phyloP scores from a whole-genome alignment of 2,888 invertebrate genomes.

The Parascotia fuliginaria region DNA sequence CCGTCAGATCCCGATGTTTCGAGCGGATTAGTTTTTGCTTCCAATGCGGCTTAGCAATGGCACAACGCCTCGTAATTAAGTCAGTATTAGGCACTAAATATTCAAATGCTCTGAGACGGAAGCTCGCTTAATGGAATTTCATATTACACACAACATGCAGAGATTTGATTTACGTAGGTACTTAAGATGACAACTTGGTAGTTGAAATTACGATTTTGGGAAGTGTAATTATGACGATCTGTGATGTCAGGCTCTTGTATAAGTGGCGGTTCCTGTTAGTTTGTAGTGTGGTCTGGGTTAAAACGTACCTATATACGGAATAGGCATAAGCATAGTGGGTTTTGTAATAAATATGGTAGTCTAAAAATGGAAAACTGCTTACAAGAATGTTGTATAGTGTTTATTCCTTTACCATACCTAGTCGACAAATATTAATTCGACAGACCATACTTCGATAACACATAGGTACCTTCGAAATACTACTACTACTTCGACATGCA shows the following conservation, averaged over 20 bases:
- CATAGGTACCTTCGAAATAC: too few relatives aligned
- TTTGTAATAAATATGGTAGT: too few relatives aligned
- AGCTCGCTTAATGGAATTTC: slow-evolving; percentile 52
- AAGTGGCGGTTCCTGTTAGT: not conserved
- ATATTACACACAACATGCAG: slow-evolving; percentile 41
- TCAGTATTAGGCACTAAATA: slow-evolving; percentile 41
- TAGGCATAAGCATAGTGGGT: too few relatives aligned
- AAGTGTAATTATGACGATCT: slow-evolving; percentile 10
- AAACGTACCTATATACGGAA: too few relatives aligned
- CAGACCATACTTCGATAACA: too few relatives aligned
- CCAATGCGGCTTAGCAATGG: slow-evolving; percentile 14
- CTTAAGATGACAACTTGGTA: slow-evolving; percentile 28
- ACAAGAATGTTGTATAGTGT: too few relatives aligned
- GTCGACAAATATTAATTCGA: too few relatives aligned
- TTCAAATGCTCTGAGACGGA: slow-evolving; percentile 43
- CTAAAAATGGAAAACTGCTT: too few relatives aligned
- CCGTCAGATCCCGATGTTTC: not conserved
- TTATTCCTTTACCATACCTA: too few relatives aligned
- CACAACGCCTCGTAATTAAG: slow-evolving; percentile 27
- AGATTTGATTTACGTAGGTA: slow-evolving; percentile 29
- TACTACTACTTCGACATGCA: too few relatives aligned
- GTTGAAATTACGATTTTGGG: slow-evolving; percentile 15
- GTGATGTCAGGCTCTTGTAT: not conserved
- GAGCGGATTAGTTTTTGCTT: slow-evolving; percentile 1
- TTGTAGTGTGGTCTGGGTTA: not conserved